Percentiles rank a stretch among this genome's conserved stretches.
Conservation (phyloP, 2,888 invertebrate genomes). For the Sesia apiformis region DNA sequence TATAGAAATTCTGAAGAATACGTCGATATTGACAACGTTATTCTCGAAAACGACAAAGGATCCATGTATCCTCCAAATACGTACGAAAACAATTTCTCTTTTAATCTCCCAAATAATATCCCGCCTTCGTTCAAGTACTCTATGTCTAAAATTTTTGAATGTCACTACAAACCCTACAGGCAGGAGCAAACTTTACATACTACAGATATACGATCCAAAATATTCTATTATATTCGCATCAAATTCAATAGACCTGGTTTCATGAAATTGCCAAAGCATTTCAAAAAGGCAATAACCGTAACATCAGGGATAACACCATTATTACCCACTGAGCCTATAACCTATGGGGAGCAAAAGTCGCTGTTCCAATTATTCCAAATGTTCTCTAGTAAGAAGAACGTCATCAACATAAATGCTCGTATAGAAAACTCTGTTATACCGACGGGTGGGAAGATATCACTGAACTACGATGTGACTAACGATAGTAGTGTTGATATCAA, state of each 20-base stretch:
- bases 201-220: constrained; percentile 1
- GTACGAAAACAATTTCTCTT: constrained; percentile 4
- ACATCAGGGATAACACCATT: neutral
- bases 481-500: constrained; percentile 3
- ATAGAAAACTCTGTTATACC: constrained; percentile 2
- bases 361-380: constrained; percentile 5
- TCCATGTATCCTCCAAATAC: neutral
- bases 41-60: constrained; percentile 1
- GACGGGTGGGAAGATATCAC: constrained; percentile 3
- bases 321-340: constrained; percentile 3
- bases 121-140: constrained; percentile 3
- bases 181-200: neutral
- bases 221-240: constrained; percentile 7
- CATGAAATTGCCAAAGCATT: constrained; percentile 2
- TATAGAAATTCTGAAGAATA: constrained; percentile 3
- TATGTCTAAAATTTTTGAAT: neutral
- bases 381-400: constrained; percentile 2
- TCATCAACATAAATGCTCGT: constrained; percentile 1
- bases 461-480: constrained; percentile 5
- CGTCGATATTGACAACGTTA: constrained; percentile 4
- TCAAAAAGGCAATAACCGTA: constrained; percentile 4
- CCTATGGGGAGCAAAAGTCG: constrained; percentile 1
- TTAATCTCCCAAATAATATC: constrained; percentile 3
- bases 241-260: constrained; percentile 6
- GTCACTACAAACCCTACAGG: neutral